These are phyloP conservation scores for Parascotia fuliginaria DNA, from an alignment of 2,888 invertebrate species.

Conservation along the genomic window DNA sequence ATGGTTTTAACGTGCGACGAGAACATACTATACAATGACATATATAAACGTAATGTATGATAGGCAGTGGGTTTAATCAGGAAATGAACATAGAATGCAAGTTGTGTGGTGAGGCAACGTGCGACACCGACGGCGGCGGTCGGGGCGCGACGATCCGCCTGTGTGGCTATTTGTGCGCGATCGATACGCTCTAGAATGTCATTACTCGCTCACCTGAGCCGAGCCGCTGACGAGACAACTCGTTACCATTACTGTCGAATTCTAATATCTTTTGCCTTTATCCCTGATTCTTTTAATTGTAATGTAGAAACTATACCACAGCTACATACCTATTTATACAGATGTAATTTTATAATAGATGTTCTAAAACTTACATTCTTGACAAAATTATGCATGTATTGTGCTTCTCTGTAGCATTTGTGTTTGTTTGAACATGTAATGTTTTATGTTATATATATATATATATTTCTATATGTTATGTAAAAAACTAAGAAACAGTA, in stretches of 20 bases:
- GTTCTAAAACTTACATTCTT: too few relatives aligned
- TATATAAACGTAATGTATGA: conserved; percentile 4
- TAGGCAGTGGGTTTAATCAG: conserved; percentile 23
- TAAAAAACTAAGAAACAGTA: too few relatives aligned
- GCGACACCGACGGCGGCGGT: conserved; percentile 5
- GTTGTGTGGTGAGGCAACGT: background rate
- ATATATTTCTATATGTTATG: too few relatives aligned
- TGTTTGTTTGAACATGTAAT: background rate
- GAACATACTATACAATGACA: background rate
- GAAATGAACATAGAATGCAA: conserved; percentile 32
- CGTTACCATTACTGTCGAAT: conserved; percentile 33
- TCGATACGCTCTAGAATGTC: conserved; percentile 65
- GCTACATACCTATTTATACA: background rate
- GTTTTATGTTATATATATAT: too few relatives aligned
- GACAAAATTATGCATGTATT: too few relatives aligned
- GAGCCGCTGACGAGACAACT: conserved; percentile 38
- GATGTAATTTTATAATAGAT: background rate
- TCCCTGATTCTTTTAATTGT: background rate
- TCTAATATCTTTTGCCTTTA: conserved; percentile 21
- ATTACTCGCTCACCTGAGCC: conserved; percentile 58
- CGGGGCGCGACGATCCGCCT: conserved; percentile 30
- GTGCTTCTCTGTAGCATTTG: too few relatives aligned
- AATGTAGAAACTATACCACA: too few relatives aligned
- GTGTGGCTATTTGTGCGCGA: conserved; percentile 55
- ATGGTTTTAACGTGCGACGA: background rate